phyloP scores from a whole-genome alignment of 2,888 invertebrate species.

The Euclidia mi region DNA sequence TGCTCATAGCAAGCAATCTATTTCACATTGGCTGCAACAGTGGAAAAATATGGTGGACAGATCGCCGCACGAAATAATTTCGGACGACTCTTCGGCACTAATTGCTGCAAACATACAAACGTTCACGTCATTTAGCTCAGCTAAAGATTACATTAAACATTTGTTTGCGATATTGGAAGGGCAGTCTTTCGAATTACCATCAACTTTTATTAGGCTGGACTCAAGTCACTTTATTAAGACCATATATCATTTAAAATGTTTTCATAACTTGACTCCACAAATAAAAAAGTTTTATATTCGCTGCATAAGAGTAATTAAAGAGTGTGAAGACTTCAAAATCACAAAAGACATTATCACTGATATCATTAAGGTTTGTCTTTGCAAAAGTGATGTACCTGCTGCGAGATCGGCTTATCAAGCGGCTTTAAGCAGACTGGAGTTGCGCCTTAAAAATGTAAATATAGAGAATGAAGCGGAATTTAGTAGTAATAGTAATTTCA shows the following conservation, averaged over 20 bases:
- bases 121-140: slow-evolving; percentile 3
- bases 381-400: too few species aligned
- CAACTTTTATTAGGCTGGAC: neutral
- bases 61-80: slow-evolving; percentile 12
- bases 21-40: slow-evolving; percentile 12
- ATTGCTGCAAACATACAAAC: slow-evolving; percentile 1
- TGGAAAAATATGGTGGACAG: slow-evolving; percentile 6
- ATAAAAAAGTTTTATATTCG: slow-evolving; percentile 1
- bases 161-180: neutral
- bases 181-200: neutral
- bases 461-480: too few species aligned
- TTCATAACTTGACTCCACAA: neutral
- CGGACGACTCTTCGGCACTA: slow-evolving; percentile 13
- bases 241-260: neutral
- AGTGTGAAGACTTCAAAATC: too few species aligned
- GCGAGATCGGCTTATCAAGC: too few species aligned
- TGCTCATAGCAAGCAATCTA: slow-evolving; percentile 12
- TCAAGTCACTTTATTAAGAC: too few species aligned
- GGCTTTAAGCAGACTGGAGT: too few species aligned
- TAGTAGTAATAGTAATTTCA: too few species aligned
- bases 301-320: too few species aligned
- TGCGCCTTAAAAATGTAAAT: too few species aligned
- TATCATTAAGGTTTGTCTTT: too few species aligned
- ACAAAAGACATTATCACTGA: too few species aligned
- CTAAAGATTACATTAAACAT: neutral